Base-by-base conservation (phyloP, 2,888 invertebrate species). In the Adela reaumurella region DNA sequence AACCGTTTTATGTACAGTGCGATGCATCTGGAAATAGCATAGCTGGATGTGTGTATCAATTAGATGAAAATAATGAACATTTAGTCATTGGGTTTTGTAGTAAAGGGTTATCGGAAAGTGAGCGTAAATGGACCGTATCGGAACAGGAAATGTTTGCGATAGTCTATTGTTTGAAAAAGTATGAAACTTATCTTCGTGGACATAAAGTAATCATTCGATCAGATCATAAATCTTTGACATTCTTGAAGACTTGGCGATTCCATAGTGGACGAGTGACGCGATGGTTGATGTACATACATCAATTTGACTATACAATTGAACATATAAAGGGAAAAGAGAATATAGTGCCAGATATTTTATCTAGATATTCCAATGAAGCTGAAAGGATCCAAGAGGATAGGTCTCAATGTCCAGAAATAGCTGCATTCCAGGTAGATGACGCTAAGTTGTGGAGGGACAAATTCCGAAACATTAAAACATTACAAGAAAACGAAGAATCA, bases 71-170 rank as follows among this genome's bases (percentile, higher is more conserved):
- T 8, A 50, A 45, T 11, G 43, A 54, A 5, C 50, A 24, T 29
- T 19, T 45, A 14, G 49, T 58, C 1, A 48, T 58, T 11, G 53
- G 57, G 1, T 52, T 59, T 35, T 55, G 51, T 11, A 59, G 59
- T 50, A 52, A 57, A 29, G 52, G 52, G 8, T 51, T 58, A 1
- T 47, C 20, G 0, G 51, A 46, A 2, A 51, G 57, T 0, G 57
- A 60, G 46, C 5, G 42, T 1, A 53, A 47, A 3, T 61, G 59
- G 52, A 57, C 54, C 0, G 54, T 54, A 0, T 52, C 58, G 0
- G 61, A 60, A 51, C 57, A 57, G 29, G 59, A 62, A 20, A 49
- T 58, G 3, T 53, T 54, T 5, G 58, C 59, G 0, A 50, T 61
- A 2, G 52, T 62, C 0, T 57, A 52, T 43, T 50, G 56, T 3